These are phyloP conservation scores for Stenolophus ochropezus DNA, from an alignment of 2,888 invertebrate genomes.

Conservation along the genomic window DNA sequence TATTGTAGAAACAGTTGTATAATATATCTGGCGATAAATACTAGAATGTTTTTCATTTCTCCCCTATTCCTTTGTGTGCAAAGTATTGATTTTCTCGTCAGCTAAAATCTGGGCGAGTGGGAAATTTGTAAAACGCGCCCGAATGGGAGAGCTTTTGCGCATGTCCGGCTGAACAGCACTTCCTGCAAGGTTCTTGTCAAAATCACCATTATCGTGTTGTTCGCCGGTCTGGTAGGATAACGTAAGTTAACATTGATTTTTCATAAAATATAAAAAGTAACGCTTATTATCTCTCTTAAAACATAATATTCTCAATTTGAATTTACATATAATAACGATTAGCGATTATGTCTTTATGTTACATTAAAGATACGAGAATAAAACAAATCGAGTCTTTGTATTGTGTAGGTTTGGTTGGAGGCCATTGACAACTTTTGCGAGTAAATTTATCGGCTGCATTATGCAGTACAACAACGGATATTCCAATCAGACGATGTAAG, in stretches of 20 bases:
- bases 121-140: constrained; percentile 23
- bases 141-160: constrained; percentile 27
- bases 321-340: constrained; percentile 46
- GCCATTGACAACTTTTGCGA: constrained; percentile 66
- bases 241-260: constrained; percentile 55
- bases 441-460: constrained; percentile 68
- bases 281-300: constrained; percentile 42
- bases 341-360: constrained; percentile 56
- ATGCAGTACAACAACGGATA: constrained; percentile 74
- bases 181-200: constrained; percentile 55
- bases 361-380: constrained; percentile 32
- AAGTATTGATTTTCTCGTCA: not conserved
- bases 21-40: not conserved
- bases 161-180: constrained; percentile 51
- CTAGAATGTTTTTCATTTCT: not conserved
- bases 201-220: constrained; percentile 78
- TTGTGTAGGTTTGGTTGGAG: constrained; percentile 66
- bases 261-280: constrained; percentile 38
- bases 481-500: constrained; percentile 72
- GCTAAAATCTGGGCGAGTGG: not conserved
- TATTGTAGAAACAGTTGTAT: constrained; percentile 44
- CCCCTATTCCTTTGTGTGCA: not conserved
- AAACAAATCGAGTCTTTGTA: constrained; percentile 61
- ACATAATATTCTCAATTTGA: constrained; percentile 27
- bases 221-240: constrained; percentile 77